Evolutionary conservation across 2,888 invertebrate genomes (phyloP), one percentile per base, ranked within the genome.

Genomic region (Cheilosia vernalis): DNA sequence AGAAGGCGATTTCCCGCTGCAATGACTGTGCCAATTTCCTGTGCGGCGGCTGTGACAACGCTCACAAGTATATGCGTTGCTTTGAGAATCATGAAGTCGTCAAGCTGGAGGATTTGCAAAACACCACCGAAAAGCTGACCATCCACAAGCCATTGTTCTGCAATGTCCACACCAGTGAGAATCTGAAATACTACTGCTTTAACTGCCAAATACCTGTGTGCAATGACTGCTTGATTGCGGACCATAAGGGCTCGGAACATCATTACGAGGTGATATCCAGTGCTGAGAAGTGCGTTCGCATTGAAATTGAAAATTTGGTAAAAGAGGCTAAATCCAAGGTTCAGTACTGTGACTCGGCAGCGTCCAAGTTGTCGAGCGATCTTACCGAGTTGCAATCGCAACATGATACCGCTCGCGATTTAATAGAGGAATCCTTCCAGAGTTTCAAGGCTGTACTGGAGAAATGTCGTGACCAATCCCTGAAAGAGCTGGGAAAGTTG

Each of bases 1-100:
- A 98, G 93, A 95, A 96, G 89, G 98, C 98, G 17, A 96, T 98
- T 64, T 98, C 98, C 13, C 95, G 98, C 83, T 99, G 98, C 93
- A 96, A 96, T 89, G 98, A 98, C 91, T 99, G 98, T 93, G 97
- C 97, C 90, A 97, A 97, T 92, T 97, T 98, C 91, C 93, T 99
- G 63, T 98, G 98, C 93, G 95, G 96, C 86, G 97, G 97, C 91
- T 99, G 98, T 93, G 97, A 98, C 89, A 97, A 97, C 49, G 98
- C 98, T 78, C 98, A 99, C 92, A 96, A 97, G 92, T 98, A 96
- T 90, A 98, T 98, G 98, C 95, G 98, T 88, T 98, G 98, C 93
- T 99, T 99, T 91, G 98, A 98, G 92, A 97, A 97, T 89, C 98
- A 99, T 92, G 94, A 96, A 92, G 98, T 98, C 47, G 95, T 98